Evolutionary conservation across 2,113 vertebrate species (phyloP), one percentile per base, ranked within the genome.

Genomic region (Oncorhynchus masou): DNA sequence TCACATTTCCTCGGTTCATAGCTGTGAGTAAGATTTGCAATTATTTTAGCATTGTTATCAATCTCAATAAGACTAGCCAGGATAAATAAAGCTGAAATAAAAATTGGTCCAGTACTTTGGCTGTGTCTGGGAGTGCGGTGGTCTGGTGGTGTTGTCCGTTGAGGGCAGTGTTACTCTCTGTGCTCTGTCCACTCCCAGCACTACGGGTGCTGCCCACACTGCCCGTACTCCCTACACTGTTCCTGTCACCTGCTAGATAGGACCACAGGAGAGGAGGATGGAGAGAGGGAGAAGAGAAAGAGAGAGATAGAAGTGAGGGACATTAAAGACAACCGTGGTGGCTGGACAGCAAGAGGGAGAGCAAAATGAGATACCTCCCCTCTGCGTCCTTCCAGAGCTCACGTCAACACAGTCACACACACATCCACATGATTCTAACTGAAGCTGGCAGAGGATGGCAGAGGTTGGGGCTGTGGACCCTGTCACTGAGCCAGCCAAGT

Each of bases 161-260:
- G 86, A n/a, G 8, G 65, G 71, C 31, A 5, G 62, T 0, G n/a
- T 71, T 60, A 34, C 83, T 95, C 85, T 98, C 97, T 0, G 93
- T 96, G 91, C 97, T 99, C 90, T 99, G 96, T 2, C 97, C 97
- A 0, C 97, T 99, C 81, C 97, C 97, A 0, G 97, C 97, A 0
- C 97, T 99, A 80, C 97, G 95, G 67, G 95, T 96, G 91, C 96
- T 99, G 88, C 95, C 95, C 0, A 96, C 95, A 3, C 96, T 98
- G 84, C 95, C 95, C 22, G 96, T 96, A 0, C 97, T 99, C 79
- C 97, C 96, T 67, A 98, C 95, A 0, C 97, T 99, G 90, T 94
- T 98, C 79, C 97, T 92, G 92, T 99, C 97, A 72, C 97, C 97
- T 31, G 96, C 95, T 96, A 89, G 1, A 78, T 68, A 5, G 22